Evolutionary conservation across 1,140 invertebrate species (phyloP), one percentile per base, ranked within the genome.

Genomic region (Drosophila subpulchrella): DNA sequence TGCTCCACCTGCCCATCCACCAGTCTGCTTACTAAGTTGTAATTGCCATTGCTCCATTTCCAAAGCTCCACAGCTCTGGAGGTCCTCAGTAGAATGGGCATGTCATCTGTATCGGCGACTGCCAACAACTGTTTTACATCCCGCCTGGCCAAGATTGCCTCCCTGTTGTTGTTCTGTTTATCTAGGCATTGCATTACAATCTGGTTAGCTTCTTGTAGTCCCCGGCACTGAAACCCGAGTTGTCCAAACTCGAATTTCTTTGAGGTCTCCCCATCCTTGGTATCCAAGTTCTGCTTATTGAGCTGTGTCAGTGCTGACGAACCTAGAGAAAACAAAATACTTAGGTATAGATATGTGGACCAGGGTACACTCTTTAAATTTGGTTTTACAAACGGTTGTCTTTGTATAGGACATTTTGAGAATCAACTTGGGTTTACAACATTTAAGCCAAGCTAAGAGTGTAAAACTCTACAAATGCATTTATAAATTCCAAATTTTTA

Each of bases 51-150:
- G 6, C 15, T 63, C 42, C 60, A 71, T 27, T 54, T 56, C 83
- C 84, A 88, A 10, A 88, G 42, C 47, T 88, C 83, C 13, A 89
- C 60, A 11, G 41, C 27, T 10, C 59, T 66, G 8, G 53, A 17
- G 15, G 44, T 60, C 27, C 61, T 56, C 27, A 89, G 39, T 12
- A 53, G 20, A 24, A 89, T 7, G 6, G 65, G 5, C 15, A 56
- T 50, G 6, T 60, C 59, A 13, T 71, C 58, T 6, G 55, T 20
- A 32, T 38, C n/a, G 2, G 32, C 17, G 12, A 58, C 44, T 7
- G 48, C 8, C 3, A 70, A 12, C 67, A 88, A 38, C 72, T 88
- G 83, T 80, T 83, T 89, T 48, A 62, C 72, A 15, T 71, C 30
- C 11, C 38, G 44, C 10, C 71, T 76, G 46, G 48, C 13, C 6